Evolutionary conservation across 2,888 invertebrate genomes (phyloP).

Genomic region (Nomada ruficornis): DNA sequence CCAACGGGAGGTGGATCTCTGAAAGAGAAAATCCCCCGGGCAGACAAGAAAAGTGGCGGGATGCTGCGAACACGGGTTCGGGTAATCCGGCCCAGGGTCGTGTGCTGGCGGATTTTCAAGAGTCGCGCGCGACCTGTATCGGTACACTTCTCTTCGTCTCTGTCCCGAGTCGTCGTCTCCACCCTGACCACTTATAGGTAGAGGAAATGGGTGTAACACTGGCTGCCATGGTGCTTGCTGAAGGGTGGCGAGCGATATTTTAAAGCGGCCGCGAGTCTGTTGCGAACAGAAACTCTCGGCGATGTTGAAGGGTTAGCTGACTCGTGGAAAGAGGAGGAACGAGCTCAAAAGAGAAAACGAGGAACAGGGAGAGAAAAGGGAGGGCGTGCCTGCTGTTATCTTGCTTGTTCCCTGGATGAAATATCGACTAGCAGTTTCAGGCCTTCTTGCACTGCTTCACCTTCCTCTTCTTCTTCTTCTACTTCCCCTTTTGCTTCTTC

Average conservation of each 20-base stretch:
- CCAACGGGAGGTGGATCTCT: neutral
- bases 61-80: slow-evolving; percentile 9
- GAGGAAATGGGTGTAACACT: slow-evolving; percentile 69
- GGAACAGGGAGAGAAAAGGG: slow-evolving; percentile 70
- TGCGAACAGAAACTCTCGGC: slow-evolving; percentile 68
- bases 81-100: slow-evolving; percentile 60
- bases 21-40: slow-evolving; percentile 42
- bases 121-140: slow-evolving; percentile 43
- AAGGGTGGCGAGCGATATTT: slow-evolving; percentile 70
- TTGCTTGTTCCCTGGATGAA: slow-evolving; percentile 81
- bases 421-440: slow-evolving; percentile 80
- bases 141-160: slow-evolving; percentile 33
- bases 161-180: slow-evolving; percentile 38
- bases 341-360: slow-evolving; percentile 58
- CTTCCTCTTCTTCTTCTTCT: slow-evolving; percentile 50
- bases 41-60: slow-evolving; percentile 54
- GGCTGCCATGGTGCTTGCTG: slow-evolving; percentile 54
- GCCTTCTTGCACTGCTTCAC: slow-evolving; percentile 57
- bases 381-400: slow-evolving; percentile 79
- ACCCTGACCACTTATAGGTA: slow-evolving; percentile 35
- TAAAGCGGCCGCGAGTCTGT: slow-evolving; percentile 71
- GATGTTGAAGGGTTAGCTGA: slow-evolving; percentile 64
- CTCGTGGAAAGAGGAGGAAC: slow-evolving; percentile 63
- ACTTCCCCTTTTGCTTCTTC: slow-evolving; percentile 45
- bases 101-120: slow-evolving; percentile 57